Evolutionary conservation across 2,113 vertebrate species (phyloP).

Genomic region (Connochaetes taurinus): DNA sequence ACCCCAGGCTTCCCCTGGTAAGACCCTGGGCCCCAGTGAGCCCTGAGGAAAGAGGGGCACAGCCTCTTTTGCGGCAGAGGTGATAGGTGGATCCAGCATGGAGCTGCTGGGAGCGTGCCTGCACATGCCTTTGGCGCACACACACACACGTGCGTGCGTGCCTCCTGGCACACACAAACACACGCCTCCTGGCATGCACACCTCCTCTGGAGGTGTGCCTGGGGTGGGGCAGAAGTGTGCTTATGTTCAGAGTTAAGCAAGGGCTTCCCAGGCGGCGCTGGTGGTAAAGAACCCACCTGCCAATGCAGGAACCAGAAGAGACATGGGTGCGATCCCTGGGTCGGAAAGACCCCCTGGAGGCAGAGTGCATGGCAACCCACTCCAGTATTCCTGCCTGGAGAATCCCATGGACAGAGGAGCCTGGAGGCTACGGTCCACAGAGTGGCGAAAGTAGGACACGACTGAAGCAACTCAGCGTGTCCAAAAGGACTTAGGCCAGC

Average conservation of each 20-base stretch:
- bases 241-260: not conserved
- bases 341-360: not conserved
- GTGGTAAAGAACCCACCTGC: not conserved
- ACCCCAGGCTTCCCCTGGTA: not conserved
- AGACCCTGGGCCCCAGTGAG: not conserved
- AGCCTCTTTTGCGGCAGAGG: too few species aligned
- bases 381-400: not conserved
- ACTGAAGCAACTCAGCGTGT: not conserved
- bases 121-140: not conserved
- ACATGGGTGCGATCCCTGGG: not conserved
- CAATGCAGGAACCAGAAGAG: not conserved
- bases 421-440: not conserved
- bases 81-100: fast-evolving
- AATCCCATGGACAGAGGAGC: not conserved
- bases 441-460: not conserved
- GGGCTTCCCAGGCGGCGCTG: not conserved
- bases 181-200: not conserved
- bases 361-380: fast-evolving
- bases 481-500: not conserved
- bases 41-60: too few species aligned
- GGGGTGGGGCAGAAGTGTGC: not conserved
- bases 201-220: not conserved
- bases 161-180: not conserved
- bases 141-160: fast-evolving
- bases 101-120: not conserved